phyloP scores from a whole-genome alignment of 2,888 invertebrate genomes.

The Trachelus tabidus region DNA sequence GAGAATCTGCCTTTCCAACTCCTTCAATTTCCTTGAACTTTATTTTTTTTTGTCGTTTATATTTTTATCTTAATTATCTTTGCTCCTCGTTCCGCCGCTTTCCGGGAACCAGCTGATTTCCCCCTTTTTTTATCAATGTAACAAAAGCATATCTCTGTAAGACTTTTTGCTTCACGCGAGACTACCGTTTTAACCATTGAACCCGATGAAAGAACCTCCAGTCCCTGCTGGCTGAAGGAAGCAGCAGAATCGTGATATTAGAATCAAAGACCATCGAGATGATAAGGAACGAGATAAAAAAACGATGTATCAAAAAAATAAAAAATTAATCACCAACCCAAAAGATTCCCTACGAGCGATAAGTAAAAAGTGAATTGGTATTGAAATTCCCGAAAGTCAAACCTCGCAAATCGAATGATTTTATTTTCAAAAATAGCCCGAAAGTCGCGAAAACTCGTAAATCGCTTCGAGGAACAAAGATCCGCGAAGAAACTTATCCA shows the following conservation, averaged over 20 bases:
- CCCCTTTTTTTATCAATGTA: too few species aligned
- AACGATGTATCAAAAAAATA: neutral
- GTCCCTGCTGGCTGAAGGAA: too few species aligned
- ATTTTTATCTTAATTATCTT: too few species aligned
- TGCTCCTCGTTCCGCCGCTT: too few species aligned
- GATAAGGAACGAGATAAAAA: neutral
- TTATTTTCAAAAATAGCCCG: neutral
- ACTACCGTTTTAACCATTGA: too few species aligned
- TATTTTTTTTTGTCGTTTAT: too few species aligned
- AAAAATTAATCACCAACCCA: neutral
- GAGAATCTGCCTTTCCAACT: too few species aligned
- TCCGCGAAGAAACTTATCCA: neutral
- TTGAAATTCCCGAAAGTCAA: neutral
- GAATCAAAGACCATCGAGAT: neutral
- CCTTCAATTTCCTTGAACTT: too few species aligned
- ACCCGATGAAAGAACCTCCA: too few species aligned
- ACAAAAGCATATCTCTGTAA: too few species aligned
- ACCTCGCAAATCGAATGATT: neutral
- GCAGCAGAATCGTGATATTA: neutral
- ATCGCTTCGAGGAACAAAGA: neutral
- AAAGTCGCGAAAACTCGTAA: neutral
- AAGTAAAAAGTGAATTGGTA: neutral
- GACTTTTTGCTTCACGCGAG: too few species aligned
- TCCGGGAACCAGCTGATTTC: too few species aligned
- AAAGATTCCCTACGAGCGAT: neutral